These are phyloP conservation scores for Eueides isabella DNA, from an alignment of 1,140 invertebrate genomes.

Conservation along the genomic window DNA sequence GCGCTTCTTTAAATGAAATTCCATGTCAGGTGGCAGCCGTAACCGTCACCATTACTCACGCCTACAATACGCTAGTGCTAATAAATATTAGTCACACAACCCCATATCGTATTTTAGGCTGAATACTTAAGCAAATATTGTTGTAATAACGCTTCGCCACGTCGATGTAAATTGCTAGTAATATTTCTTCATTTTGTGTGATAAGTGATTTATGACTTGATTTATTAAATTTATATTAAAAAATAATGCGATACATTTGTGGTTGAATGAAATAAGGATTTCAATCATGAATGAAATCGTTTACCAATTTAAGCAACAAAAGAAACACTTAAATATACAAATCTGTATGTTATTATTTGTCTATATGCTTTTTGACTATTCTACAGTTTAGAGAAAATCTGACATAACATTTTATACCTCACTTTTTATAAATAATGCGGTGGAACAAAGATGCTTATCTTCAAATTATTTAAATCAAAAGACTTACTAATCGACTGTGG, in stretches of 20 bases:
- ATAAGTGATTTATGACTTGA: conserved; percentile 1
- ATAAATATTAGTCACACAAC: conserved; percentile 53
- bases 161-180: conserved; percentile 1
- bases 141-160: conserved; percentile 10
- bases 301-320: too few species aligned
- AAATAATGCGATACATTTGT: background rate
- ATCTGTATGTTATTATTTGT: too few species aligned
- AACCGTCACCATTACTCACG: conserved; percentile 54
- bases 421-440: too few species aligned
- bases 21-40: conserved; percentile 55
- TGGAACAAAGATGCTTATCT: too few species aligned
- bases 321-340: too few species aligned
- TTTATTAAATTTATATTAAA: conserved; percentile 1
- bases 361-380: too few species aligned
- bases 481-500: too few species aligned
- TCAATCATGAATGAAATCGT: too few species aligned
- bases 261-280: background rate
- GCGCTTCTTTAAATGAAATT: conserved; percentile 70
- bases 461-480: too few species aligned
- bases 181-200: conserved; percentile 15
- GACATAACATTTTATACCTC: too few species aligned
- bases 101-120: conserved; percentile 16
- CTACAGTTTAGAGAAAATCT: too few species aligned
- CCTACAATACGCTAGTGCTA: conserved; percentile 50
- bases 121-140: conserved; percentile 24